phyloP scores from a whole-genome alignment of 2,113 vertebrate species.

The Eulacestoma nigropectus region DNA sequence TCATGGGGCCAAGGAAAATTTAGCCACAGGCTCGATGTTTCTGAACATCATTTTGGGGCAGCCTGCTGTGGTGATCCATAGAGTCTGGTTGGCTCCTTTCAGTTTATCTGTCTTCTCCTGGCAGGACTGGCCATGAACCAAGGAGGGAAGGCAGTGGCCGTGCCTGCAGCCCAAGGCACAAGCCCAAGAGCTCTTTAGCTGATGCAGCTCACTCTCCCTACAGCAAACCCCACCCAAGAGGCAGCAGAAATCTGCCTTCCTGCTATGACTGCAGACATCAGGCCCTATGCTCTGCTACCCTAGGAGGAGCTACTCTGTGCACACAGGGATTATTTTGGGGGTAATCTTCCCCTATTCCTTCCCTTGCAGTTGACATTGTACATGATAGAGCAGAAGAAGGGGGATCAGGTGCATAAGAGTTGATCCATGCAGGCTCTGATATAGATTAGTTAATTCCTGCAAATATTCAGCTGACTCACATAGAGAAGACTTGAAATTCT shows the following conservation, averaged over 20 bases:
- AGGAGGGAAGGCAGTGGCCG: background rate
- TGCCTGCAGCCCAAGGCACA: background rate
- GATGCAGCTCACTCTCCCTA: background rate
- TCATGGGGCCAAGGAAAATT: background rate
- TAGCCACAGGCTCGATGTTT: background rate
- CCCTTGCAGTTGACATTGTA: background rate
- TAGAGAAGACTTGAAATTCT: background rate
- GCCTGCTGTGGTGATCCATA: background rate
- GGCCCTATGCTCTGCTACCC: rapidly evolving
- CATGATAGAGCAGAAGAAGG: background rate
- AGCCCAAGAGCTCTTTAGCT: background rate
- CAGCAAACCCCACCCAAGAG: background rate
- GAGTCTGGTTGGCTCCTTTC: background rate
- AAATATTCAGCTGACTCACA: background rate
- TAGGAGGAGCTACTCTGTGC: background rate
- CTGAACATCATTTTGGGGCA: background rate
- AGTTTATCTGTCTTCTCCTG: background rate
- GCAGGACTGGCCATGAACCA: background rate
- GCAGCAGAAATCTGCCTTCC: background rate
- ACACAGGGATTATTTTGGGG: background rate
- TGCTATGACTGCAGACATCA: background rate
- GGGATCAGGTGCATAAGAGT: background rate
- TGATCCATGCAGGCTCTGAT: background rate
- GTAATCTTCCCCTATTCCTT: background rate
- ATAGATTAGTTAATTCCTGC: background rate